These are phyloP conservation scores for Otus sunia DNA, from an alignment of 2,113 vertebrate genomes.

Conservation along the genomic window DNA sequence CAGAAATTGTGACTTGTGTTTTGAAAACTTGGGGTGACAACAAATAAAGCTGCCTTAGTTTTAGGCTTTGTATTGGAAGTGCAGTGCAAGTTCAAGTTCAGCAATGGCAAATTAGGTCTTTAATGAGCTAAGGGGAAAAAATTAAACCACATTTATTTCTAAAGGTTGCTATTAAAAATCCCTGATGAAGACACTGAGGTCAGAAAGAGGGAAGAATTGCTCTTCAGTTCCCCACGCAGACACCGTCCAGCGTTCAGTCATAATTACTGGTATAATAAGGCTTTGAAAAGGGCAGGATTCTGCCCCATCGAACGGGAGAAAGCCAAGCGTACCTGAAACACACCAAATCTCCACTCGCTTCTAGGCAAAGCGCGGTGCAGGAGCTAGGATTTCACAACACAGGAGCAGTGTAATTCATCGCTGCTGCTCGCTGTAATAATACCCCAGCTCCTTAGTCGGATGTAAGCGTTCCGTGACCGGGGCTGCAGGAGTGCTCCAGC, in stretches of 20 bases:
- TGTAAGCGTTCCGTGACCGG: background rate
- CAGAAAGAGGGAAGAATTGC: background rate
- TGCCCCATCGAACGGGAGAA: fast-evolving
- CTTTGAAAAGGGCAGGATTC: background rate
- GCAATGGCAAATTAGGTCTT: background rate
- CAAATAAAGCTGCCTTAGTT: background rate
- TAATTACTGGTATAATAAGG: fast-evolving
- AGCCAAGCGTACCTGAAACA: background rate
- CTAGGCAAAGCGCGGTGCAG: background rate
- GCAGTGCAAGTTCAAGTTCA: background rate
- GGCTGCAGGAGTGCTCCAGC: background rate
- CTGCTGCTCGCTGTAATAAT: background rate
- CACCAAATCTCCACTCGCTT: background rate
- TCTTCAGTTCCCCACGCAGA: background rate
- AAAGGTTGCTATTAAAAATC: background rate
- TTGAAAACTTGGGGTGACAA: background rate
- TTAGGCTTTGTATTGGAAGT: background rate
- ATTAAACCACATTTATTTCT: background rate
- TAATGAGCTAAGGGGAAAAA: background rate
- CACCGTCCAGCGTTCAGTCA: fast-evolving
- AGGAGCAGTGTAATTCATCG: conserved; percentile 2
- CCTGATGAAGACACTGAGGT: background rate
- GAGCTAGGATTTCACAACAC: conserved; percentile 41
- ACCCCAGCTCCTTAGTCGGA: background rate
- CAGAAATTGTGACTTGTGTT: background rate